These are phyloP conservation scores for Chironomus riparius DNA, from an alignment of 2,888 invertebrate genomes.

Conservation along the genomic window DNA sequence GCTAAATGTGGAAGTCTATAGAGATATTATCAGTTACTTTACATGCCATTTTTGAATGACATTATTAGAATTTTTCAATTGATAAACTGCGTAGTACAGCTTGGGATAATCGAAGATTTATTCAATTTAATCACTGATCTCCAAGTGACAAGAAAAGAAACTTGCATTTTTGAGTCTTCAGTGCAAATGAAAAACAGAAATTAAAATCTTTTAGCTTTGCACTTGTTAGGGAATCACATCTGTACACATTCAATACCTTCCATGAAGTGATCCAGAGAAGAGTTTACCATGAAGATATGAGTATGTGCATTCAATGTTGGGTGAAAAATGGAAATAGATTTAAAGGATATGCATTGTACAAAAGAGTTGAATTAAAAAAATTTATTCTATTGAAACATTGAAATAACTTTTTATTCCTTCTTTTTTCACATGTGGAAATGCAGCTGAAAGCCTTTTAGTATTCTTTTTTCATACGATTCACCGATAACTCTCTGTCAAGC, in stretches of 20 bases:
- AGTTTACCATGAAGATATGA: not conserved
- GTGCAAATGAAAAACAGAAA: not conserved
- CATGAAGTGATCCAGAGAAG: not conserved
- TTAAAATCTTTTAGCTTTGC: not conserved
- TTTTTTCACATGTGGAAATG: not conserved
- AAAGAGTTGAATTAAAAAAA: not conserved
- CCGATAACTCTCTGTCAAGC: not conserved
- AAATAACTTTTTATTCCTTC: not conserved
- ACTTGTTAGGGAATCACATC: not conserved
- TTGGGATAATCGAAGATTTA: too few relatives aligned
- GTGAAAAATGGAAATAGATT: not conserved
- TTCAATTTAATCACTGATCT: too few relatives aligned
- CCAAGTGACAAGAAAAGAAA: too few relatives aligned
- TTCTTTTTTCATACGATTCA: not conserved
- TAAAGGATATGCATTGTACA: not conserved
- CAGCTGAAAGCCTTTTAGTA: not conserved
- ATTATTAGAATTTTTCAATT: too few relatives aligned
- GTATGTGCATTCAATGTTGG: too few relatives aligned
- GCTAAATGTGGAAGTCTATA: too few relatives aligned
- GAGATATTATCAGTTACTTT: too few relatives aligned
- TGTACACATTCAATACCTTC: not conserved
- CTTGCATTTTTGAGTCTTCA: not conserved
- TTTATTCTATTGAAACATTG: not conserved
- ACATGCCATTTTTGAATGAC: too few relatives aligned
- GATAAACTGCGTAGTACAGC: too few relatives aligned